phyloP scores from a whole-genome alignment of 37 sponge, comb jelly and placozoan genomes.

The Tethya wilhelma region DNA sequence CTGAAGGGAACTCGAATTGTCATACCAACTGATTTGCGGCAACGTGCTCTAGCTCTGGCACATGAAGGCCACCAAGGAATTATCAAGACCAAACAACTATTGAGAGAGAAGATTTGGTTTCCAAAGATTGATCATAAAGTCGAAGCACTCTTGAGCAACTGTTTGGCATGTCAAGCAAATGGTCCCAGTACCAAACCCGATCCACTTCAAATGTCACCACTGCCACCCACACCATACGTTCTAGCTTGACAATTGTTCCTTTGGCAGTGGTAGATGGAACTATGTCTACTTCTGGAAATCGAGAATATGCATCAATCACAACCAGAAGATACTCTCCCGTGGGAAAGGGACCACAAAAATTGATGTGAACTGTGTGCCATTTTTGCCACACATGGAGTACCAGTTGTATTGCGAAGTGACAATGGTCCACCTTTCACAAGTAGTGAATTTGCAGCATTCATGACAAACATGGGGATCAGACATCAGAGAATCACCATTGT shows the following conservation, averaged over 20 bases:
- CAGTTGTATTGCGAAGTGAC: constrained; percentile 24
- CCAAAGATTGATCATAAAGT: constrained; percentile 23
- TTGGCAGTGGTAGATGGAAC: constrained; percentile 40
- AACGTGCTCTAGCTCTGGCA: constrained; percentile 15
- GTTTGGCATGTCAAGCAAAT: constrained; percentile 16
- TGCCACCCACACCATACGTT: constrained; percentile 45
- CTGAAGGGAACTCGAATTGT: constrained; percentile 46
- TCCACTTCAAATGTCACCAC: constrained; percentile 43
- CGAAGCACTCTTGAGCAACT: constrained; percentile 5
- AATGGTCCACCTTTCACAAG: constrained; percentile 50
- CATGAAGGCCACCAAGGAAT: constrained; percentile 54
- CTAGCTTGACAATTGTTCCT: constrained; percentile 45
- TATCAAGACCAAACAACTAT: constrained; percentile 42
- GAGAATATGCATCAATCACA: constrained; percentile 63
- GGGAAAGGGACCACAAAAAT: constrained; percentile 61
- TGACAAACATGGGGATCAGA: constrained; percentile 31
- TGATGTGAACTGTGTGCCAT: constrained; percentile 51
- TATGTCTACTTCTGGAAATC: constrained; percentile 56
- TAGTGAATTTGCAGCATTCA: constrained; percentile 31
- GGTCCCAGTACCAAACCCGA: constrained; percentile 13
- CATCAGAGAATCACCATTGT: constrained; percentile 37
- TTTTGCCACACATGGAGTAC: constrained; percentile 54
- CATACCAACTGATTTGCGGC: constrained; percentile 19
- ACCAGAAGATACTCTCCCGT: constrained; percentile 52
- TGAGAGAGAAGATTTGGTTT: constrained; percentile 54